Evolutionary conservation across 2,113 vertebrate species (phyloP).

Genomic region (Xiphophorus couchianus): DNA sequence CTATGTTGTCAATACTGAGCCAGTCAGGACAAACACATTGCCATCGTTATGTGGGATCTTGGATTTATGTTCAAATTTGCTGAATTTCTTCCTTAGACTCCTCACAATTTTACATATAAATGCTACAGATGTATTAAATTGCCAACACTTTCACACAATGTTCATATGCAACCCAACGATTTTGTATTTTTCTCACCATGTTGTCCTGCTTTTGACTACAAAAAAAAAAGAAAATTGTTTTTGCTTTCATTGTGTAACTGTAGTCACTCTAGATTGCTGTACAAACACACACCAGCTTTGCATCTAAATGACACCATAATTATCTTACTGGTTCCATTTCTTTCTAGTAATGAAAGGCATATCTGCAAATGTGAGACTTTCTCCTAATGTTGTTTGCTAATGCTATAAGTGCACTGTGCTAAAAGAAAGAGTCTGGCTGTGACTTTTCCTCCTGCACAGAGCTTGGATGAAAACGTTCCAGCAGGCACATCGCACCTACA

Average conservation of each 20-base stretch:
- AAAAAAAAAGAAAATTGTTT: constrained; percentile 1
- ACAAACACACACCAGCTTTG: constrained; percentile 1
- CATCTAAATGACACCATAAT: constrained; percentile 11
- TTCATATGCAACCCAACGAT: constrained; percentile 2
- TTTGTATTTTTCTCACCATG: not conserved
- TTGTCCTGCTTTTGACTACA: constrained; percentile 6
- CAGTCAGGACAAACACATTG: not conserved
- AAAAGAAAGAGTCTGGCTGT: constrained; percentile 22
- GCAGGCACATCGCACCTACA: constrained; percentile 11
- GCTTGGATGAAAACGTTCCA: constrained; percentile 25
- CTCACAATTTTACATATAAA: not conserved
- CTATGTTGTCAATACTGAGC: not conserved
- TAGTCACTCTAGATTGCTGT: constrained; percentile 4
- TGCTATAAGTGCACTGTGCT: constrained; percentile 21
- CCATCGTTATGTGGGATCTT: not conserved
- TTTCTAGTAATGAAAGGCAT: constrained; percentile 17
- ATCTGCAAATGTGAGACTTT: constrained; percentile 25
- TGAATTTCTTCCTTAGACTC: constrained; percentile 2
- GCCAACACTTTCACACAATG: constrained; percentile 5
- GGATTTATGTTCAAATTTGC: constrained; percentile 5
- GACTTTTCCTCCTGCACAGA: constrained; percentile 35
- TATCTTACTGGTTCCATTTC: not conserved
- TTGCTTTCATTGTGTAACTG: not conserved
- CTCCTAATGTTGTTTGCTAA: constrained; percentile 37
- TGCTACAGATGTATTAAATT: not conserved